phyloP scores from a whole-genome alignment of 1,140 invertebrate genomes.

The Aphelenchoides avenae region DNA sequence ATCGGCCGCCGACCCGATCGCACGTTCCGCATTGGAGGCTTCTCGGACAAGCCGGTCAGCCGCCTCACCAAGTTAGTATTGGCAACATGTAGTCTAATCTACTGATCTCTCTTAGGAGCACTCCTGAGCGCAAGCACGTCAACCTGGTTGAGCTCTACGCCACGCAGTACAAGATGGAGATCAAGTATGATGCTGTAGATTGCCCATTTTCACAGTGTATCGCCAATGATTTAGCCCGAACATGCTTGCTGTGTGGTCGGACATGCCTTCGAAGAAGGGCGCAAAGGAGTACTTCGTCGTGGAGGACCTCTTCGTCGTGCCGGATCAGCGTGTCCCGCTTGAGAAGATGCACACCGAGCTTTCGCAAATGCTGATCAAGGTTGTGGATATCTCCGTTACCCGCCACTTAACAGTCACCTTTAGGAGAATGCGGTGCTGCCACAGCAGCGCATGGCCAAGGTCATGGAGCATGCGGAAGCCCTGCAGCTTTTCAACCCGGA shows the following conservation, averaged over 20 bases:
- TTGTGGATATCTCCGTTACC: background rate
- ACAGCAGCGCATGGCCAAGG: background rate
- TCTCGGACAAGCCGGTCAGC: too few species aligned
- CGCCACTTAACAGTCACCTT: background rate
- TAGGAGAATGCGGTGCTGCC: background rate
- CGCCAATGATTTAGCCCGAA: too few species aligned
- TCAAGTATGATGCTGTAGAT: too few species aligned
- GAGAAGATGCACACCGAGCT: background rate
- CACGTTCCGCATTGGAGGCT: slow-evolving; percentile 8
- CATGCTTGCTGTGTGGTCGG: background rate
- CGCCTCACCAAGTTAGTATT: background rate
- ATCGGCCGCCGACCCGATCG: background rate
- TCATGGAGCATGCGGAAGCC: too few species aligned
- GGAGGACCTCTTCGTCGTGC: background rate
- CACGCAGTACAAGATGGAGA: too few species aligned
- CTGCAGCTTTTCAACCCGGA: too few species aligned
- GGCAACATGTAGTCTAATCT: background rate
- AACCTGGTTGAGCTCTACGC: background rate
- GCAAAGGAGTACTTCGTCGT: background rate
- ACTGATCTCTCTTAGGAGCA: background rate
- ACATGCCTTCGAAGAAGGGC: background rate
- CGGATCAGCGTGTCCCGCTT: background rate
- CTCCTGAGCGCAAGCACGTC: slow-evolving; percentile 1
- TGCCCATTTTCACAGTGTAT: too few species aligned
- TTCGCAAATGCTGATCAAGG: background rate